These are phyloP conservation scores for Gastrophryne carolinensis DNA, from an alignment of 2,797 vertebrate species.

Conservation along the genomic window DNA sequence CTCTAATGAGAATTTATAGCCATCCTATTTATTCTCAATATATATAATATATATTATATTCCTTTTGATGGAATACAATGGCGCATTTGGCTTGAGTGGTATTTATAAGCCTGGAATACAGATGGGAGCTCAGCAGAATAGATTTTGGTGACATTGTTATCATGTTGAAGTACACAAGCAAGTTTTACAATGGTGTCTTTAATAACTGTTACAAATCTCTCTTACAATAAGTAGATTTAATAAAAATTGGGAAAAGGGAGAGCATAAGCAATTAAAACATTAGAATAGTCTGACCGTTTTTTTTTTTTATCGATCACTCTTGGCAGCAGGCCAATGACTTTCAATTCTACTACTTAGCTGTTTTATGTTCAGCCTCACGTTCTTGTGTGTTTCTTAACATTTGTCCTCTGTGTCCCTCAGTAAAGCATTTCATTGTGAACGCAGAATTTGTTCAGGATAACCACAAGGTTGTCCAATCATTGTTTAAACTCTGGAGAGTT, in stretches of 20 bases:
- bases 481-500: constrained; percentile 15
- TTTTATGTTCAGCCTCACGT: constrained; percentile 22
- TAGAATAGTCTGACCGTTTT: not conserved
- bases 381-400: constrained; percentile 36
- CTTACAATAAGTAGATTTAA: constrained; percentile 2
- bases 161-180: not conserved
- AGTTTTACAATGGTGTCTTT: constrained; percentile 1
- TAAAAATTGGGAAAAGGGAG: not conserved
- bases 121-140: constrained; percentile 14
- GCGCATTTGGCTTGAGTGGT: not conserved
- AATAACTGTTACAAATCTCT: constrained; percentile 14
- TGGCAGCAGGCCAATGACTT: constrained; percentile 11
- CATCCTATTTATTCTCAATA: not conserved
- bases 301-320: not conserved
- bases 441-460: constrained; percentile 17
- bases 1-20: constrained; percentile 19
- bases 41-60: constrained; percentile 8
- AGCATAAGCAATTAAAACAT: constrained; percentile 7
- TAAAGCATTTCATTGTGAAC: constrained; percentile 9
- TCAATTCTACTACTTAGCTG: constrained; percentile 7
- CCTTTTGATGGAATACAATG: constrained; percentile 12
- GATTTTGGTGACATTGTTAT: constrained; percentile 6
- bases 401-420: constrained; percentile 43
- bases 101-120: constrained; percentile 6
- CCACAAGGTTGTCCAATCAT: constrained; percentile 40